Evolutionary conservation across 2,888 invertebrate genomes (phyloP), one percentile per base, ranked within the genome.

Genomic region (Trypoxylon attenuatum): DNA sequence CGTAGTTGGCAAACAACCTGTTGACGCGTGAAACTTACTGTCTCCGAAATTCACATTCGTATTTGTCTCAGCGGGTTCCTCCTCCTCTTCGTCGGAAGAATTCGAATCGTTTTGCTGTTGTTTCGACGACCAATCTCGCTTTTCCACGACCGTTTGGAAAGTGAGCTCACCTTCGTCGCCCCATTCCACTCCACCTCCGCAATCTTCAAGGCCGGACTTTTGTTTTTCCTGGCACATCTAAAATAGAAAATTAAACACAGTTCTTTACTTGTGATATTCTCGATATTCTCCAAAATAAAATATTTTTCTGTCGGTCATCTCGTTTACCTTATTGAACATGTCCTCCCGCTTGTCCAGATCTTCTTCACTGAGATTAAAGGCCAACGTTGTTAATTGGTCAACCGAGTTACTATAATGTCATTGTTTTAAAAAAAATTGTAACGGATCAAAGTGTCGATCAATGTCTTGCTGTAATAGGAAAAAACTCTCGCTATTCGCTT

Each of bases 261-360:
- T n/a, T n/a, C n/a, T n/a, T n/a, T n/a, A n/a, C n/a, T 19, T 43
- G 18, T 13, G 10, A 18, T 38, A 22, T 19, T 21, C 25, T 41
- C 22, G 15, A 29, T 38, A 33, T 15, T 43, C 18, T 15, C 19
- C 13, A 19, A 49, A 86, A 41, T 87, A 85, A 47, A n/a, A 81
- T 85, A 69, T 86, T 85, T 19, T 85, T 81, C 68, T 87, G 87
- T 42, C 25, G 10, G 1, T 5, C 25, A 5, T 0, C 8, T 6
- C 84, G 82, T 88, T 88, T 50, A 91, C 90, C 83, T 91, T 90
- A 77, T 91, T 90, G 86, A 92, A 92, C 82, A 91, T 84, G 62
- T 91, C 90, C 52, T 89, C 88, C 54, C 87, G 86, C 51, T 88
- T 87, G 63, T 87, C 81, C 55, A 87, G 83, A 69, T 88, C 88